Base-by-base conservation (phyloP, 2,797 vertebrate species). In the Euthynnus affinis region DNA sequence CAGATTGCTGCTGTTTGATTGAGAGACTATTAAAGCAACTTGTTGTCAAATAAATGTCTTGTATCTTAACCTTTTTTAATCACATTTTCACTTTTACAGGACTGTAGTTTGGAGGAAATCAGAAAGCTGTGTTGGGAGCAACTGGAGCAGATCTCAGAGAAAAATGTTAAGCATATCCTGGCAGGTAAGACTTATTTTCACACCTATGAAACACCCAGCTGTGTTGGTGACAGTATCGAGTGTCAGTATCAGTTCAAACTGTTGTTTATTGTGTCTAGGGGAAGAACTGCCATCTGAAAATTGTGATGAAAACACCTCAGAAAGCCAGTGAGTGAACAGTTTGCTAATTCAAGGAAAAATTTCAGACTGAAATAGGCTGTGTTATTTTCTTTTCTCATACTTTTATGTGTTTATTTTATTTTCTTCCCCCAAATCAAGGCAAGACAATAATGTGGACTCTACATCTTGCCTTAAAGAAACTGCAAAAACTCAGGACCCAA, bases 61-160 rank as follows among this genome's bases (percentile, higher is more conserved):
- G 18, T 6, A 32, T 20, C 17, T 32, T 34, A 48, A 2, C 20
- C n/a, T n/a, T 32, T 40, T 84, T 84, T 55, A 62, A 78, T 80
- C 34, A 52, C 73, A 0, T 82, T 81, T 8, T 80, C 6, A n/a
- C n/a, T 0, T 89, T 81, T 25, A 62, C 94, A 98, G 97, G 96
- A 91, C 76, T 97, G 95, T 90, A 95, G 94, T 82, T 86, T 96
- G 86, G 96, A 96, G 1, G 98, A 99, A 94, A 98, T 99, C 82
- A 97, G 96, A 94, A 96, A 88, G 34, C 93, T 99, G 56, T 99
- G 98, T 85, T 95, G 95, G 94, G 97, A 99, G 81, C 98, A 99
- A 60, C 94, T 99, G 93, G 96, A 98, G 69, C 93, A 95, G 22
- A 93, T 99, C 75, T 96, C 96, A 6, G 96, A 97, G 90, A 96